Evolutionary conservation across 1,140 invertebrate species (phyloP).

Genomic region (Drosophila athabasca): DNA sequence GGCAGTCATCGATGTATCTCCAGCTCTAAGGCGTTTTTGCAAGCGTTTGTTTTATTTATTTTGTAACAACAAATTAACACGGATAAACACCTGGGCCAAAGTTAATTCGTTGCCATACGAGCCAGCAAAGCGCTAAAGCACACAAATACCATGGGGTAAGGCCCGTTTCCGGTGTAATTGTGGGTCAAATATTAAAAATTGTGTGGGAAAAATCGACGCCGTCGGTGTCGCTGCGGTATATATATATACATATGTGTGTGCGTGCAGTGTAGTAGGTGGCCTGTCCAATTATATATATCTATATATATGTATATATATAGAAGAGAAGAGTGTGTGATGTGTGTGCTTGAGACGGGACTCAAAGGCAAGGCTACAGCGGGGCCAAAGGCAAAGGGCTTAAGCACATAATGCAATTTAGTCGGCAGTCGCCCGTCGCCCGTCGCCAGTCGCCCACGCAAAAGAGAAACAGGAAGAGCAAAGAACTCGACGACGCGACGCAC

Average conservation of each 20-base stretch:
- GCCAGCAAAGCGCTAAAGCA: conserved; percentile 40
- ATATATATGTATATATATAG: conserved; percentile 12
- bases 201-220: conserved; percentile 77
- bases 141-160: conserved; percentile 71
- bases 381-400: conserved; percentile 61
- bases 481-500: neutral
- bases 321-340: conserved; percentile 13
- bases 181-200: conserved; percentile 21
- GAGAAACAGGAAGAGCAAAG: conserved; percentile 20
- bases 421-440: conserved; percentile 5
- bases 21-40: conserved; percentile 2
- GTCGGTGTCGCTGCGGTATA: conserved; percentile 30
- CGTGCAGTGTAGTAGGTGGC: conserved; percentile 32
- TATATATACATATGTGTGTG: conserved; percentile 14
- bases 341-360: conserved; percentile 58
- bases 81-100: conserved; percentile 52
- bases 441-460: conserved; percentile 22
- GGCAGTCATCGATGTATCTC: too few relatives aligned
- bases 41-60: conserved; percentile 62
- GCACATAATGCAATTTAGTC: conserved; percentile 80
- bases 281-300: conserved; percentile 39
- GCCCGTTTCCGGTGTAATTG: neutral
- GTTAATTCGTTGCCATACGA: conserved; percentile 44
- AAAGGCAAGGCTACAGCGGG: conserved; percentile 66
- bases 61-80: conserved; percentile 57